These are phyloP conservation scores for Cactoblastis cactorum DNA, from an alignment of 2,888 invertebrate genomes.

Conservation along the genomic window DNA sequence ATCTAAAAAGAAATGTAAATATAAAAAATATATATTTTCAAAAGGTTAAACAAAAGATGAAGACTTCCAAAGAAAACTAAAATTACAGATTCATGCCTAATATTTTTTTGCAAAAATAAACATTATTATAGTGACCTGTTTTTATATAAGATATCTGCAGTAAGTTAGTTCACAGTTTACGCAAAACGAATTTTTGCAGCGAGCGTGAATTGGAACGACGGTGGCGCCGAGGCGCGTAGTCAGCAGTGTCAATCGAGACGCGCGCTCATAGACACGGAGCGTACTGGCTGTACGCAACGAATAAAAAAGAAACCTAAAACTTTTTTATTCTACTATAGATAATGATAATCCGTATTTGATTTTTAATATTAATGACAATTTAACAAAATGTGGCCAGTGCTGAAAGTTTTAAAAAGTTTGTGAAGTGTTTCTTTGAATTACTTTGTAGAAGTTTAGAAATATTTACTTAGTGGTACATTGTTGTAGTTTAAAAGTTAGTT, in stretches of 20 bases:
- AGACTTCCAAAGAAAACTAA: too few relatives aligned
- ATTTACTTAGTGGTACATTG: too few relatives aligned
- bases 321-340: background rate
- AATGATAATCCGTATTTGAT: background rate
- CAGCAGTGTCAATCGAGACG: conserved; percentile 9
- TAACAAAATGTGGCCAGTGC: background rate
- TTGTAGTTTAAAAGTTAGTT: background rate
- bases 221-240: background rate
- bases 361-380: background rate
- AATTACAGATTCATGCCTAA: too few relatives aligned
- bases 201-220: background rate
- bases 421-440: background rate
- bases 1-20: too few relatives aligned
- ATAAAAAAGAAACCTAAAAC: background rate
- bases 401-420: conserved; percentile 5
- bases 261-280: background rate
- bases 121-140: too few relatives aligned
- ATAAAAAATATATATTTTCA: too few relatives aligned
- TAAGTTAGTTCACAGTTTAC: conserved; percentile 1
- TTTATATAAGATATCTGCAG: background rate
- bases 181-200: conserved; percentile 3
- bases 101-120: too few relatives aligned
- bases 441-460: background rate
- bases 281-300: background rate
- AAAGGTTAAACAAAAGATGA: too few relatives aligned